Conservation (phyloP, 2,797 vertebrate genomes). For the Smutsia temminckii region DNA sequence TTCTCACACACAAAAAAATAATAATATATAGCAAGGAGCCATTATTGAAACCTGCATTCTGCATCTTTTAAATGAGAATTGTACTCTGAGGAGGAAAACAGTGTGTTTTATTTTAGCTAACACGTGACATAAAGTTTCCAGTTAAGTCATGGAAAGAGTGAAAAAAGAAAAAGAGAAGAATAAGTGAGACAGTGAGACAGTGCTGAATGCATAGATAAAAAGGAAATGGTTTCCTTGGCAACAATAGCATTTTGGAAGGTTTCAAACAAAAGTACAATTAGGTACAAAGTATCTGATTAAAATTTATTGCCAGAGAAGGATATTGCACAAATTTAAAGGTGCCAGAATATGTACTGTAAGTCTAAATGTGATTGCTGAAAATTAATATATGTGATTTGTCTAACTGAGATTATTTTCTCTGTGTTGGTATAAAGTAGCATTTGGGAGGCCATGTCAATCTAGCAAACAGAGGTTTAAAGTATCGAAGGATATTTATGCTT, state of each 20-base stretch:
- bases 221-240: slow-evolving; percentile 85
- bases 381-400: slow-evolving; percentile 66
- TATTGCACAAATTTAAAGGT: slow-evolving; percentile 63
- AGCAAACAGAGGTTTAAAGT: not conserved
- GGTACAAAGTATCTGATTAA: slow-evolving; percentile 84
- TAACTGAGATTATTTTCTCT: slow-evolving; percentile 34
- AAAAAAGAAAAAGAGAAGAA: slow-evolving; percentile 40
- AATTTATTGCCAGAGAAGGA: slow-evolving; percentile 80
- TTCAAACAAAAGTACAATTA: slow-evolving; percentile 81
- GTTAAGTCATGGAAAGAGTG: slow-evolving; percentile 47
- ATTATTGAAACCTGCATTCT: slow-evolving; percentile 15
- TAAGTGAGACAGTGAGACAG: slow-evolving; percentile 66
- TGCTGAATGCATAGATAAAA: slow-evolving; percentile 64
- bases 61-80: slow-evolving; percentile 46
- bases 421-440: not conserved
- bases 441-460: not conserved
- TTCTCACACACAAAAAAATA: not conserved
- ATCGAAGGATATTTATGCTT: not conserved
- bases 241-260: slow-evolving; percentile 80
- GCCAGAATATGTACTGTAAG: not conserved
- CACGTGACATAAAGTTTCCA: not conserved
- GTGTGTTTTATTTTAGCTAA: slow-evolving; percentile 32
- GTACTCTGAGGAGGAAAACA: not conserved
- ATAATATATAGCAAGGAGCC: not conserved
- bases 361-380: slow-evolving; percentile 30